Conservation (phyloP, 1,140 invertebrate genomes). For the Drosophila bifasciata region DNA sequence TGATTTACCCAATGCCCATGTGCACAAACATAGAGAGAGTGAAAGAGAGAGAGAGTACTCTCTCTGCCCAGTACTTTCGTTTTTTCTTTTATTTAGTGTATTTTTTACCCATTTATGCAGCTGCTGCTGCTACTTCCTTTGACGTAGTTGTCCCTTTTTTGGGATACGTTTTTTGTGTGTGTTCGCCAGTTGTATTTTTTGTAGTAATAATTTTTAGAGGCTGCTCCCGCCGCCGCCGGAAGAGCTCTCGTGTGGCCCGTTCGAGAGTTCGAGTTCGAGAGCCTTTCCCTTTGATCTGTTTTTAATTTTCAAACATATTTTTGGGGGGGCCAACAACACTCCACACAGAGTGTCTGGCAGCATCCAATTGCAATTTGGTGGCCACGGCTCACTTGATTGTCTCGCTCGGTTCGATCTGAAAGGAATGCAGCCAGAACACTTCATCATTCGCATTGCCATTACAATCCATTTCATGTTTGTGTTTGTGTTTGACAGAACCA, state of each 20-base stretch:
- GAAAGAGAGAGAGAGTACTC: background rate
- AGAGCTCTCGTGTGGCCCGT: constrained; percentile 71
- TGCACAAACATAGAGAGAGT: too few relatives aligned
- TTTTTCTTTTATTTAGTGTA: constrained; percentile 1
- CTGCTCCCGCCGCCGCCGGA: constrained; percentile 49
- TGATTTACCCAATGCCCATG: constrained; percentile 66
- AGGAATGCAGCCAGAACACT: constrained; percentile 72
- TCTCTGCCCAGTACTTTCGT: too few relatives aligned
- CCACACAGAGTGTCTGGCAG: constrained; percentile 16
- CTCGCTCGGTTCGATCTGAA: constrained; percentile 60
- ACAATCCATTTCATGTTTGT: constrained; percentile 35
- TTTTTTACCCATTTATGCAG: constrained; percentile 23
- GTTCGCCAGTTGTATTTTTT: constrained; percentile 39
- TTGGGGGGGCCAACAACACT: constrained; percentile 25
- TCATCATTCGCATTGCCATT: constrained; percentile 54
- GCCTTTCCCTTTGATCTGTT: constrained; percentile 74
- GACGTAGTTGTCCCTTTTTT: constrained; percentile 66
- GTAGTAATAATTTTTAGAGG: constrained; percentile 73
- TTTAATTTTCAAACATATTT: constrained; percentile 74
- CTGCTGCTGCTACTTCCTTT: constrained; percentile 52
- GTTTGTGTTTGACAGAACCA: constrained; percentile 64
- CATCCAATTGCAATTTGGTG: constrained; percentile 40
- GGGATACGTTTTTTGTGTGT: constrained; percentile 18
- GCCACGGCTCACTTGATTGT: constrained; percentile 36
- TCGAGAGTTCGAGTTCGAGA: constrained; percentile 42